phyloP scores from a whole-genome alignment of 2,888 invertebrate genomes.

The Lobophora halterata region DNA sequence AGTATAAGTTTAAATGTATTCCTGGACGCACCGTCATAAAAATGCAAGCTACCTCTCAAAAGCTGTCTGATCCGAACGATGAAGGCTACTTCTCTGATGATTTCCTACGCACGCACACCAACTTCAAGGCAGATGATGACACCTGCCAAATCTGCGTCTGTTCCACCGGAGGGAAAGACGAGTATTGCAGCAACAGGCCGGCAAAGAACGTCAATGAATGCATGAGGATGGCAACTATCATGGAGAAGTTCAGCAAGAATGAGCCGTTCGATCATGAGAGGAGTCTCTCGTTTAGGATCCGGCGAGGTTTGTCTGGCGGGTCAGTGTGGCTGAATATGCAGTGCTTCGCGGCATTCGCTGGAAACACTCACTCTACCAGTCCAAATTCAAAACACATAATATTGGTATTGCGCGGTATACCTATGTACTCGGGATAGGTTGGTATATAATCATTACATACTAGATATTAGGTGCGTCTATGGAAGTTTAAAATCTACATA shows the following conservation, averaged over 20 bases:
- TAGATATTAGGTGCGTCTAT: no score
- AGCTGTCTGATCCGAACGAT: background rate
- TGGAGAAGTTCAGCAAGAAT: conserved; percentile 33
- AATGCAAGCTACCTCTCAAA: conserved; percentile 35
- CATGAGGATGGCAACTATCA: conserved; percentile 40
- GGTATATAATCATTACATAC: no score
- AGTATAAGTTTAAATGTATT: conserved; percentile 44
- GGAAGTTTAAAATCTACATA: no score
- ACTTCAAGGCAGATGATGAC: conserved; percentile 40
- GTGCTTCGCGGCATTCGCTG: conserved; percentile 4
- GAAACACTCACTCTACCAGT: no score
- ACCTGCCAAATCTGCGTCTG: conserved; percentile 61
- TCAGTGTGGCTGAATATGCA: conserved; percentile 37
- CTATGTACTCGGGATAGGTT: no score
- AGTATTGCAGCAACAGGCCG: conserved; percentile 57
- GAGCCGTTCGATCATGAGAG: conserved; percentile 49
- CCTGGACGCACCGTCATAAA: conserved; percentile 62
- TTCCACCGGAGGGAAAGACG: conserved; percentile 52
- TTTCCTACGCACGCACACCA: conserved; percentile 49
- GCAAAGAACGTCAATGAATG: conserved; percentile 65
- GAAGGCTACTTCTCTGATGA: conserved; percentile 20
- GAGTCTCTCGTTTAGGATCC: conserved; percentile 45
- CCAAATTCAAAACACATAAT: no score
- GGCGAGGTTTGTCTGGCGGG: conserved; percentile 52
- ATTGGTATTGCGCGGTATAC: no score